Base-by-base conservation (phyloP, 2,888 invertebrate species). In the Erebia aethiops region DNA sequence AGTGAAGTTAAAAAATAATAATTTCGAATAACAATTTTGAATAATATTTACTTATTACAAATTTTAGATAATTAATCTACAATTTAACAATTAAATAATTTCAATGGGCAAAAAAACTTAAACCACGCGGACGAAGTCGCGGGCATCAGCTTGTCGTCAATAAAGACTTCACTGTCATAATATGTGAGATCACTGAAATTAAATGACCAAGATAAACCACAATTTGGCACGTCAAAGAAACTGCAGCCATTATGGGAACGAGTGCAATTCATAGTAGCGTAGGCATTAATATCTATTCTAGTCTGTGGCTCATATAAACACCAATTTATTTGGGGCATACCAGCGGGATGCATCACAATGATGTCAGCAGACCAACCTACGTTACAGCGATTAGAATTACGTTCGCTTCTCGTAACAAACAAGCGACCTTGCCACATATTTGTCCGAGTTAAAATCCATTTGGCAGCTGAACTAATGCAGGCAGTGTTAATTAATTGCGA, bases 311-410 rank as follows among this genome's bases (percentile, higher is more conserved):
- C 73, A 71, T 72, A 76, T 72, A 76, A 76, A 72, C 74, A 54
- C 67, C 68, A 68, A 71, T 74, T 75, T 77, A 77, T 75, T 76
- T 75, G 72, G 74, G 70, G 71, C 73, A 76, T 75, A 74, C 74
- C 77, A 69, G 73, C 71, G 71, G 63, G 75, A 77, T 79, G 78
- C 80, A 79, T 76, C 74, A 72, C 49, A 67, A 56, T 80, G 77
- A 78, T 75, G 77, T 77, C 78, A 77, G 73, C 75, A 75, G 64
- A 60, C 60, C 67, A 73, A 75, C 76, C 71, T 71, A 77, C 74
- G 74, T 75, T 73, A 76, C 72, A 77, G 76, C 76, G 77, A 78
- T 78, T 73, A 76, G 78, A 80, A 77, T 80, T 79, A 80, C 79
- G 76, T 75, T 68, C 73, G 73, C 64, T 74, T 72, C 51, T 72